A percentile compares a stretch with the other conserved stretches of the same genome.
Evolutionary conservation across 2,888 invertebrate genomes (phyloP).

Genomic region (Caenorhabditis imperialis): DNA sequence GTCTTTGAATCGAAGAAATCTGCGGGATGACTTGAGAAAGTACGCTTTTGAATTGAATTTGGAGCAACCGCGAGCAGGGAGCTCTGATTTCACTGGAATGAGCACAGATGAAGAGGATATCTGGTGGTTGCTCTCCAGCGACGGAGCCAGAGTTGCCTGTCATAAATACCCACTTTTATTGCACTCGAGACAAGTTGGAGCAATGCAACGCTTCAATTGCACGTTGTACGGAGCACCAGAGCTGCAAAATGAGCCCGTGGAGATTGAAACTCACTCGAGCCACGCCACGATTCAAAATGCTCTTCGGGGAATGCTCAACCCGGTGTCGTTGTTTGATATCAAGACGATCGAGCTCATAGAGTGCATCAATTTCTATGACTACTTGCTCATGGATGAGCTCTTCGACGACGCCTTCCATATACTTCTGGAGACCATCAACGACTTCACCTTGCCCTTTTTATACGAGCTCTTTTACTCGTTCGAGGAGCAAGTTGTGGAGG

Average conservation of each 20-base stretch:
- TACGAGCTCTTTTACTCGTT: constrained; percentile 11
- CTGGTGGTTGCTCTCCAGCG: constrained; percentile 6
- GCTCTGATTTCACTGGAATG: no score
- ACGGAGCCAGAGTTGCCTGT: constrained; percentile 10
- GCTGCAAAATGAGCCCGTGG: neutral
- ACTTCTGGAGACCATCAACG: constrained; percentile 20
- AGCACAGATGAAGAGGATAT: neutral
- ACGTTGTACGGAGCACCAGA: constrained; percentile 8
- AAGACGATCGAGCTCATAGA: constrained; percentile 38
- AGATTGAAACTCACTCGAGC: constrained; percentile 7
- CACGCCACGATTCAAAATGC: constrained; percentile 15
- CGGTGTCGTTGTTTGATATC: neutral
- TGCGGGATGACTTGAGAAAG: neutral
- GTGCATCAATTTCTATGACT: constrained; percentile 43
- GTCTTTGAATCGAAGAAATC: no score
- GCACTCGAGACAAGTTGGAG: constrained; percentile 32
- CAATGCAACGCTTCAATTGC: constrained; percentile 21
- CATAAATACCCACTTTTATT: constrained; percentile 27
- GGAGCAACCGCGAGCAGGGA: no score
- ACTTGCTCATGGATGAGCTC: constrained; percentile 42
- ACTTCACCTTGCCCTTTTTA: constrained; percentile 15
- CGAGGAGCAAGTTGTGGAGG: constrained; percentile 15
- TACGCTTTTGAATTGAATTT: neutral
- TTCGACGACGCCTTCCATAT: constrained; percentile 22
- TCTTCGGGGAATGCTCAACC: constrained; percentile 19